Percentiles rank a stretch among this genome's conserved stretches.
phyloP scores from a whole-genome alignment of 2,888 invertebrate genomes.

The Leptopilina syphax region DNA sequence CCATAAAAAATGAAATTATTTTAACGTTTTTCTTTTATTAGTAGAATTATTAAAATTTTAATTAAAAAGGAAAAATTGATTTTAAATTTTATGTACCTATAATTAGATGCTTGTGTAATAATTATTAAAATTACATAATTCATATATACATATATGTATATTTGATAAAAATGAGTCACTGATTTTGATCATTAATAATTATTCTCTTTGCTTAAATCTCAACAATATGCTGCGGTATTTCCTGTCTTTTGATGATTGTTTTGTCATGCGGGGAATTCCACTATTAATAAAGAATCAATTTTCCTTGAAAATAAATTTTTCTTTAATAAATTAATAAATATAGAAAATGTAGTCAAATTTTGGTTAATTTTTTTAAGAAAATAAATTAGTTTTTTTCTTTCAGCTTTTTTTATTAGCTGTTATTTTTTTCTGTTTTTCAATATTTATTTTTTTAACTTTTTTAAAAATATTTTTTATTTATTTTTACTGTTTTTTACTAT shows the following conservation, averaged over 20 bases:
- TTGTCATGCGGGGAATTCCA: conserved; percentile 27
- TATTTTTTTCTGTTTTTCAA: too few species aligned
- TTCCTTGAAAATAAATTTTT: conserved; percentile 3
- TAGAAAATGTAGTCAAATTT: too few species aligned
- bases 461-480: too few species aligned
- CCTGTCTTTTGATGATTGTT: conserved; percentile 33
- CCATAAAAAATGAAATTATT: too few species aligned
- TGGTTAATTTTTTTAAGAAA: not conserved
- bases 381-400: not conserved
- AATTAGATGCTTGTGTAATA: not conserved
- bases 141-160: not conserved
- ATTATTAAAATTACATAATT: conserved; percentile 6
- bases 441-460: too few species aligned
- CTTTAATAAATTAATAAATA: not conserved
- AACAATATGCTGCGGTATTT: conserved; percentile 8
- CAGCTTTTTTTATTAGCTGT: too few species aligned
- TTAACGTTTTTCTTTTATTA: too few species aligned
- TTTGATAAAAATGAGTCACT: conserved; percentile 17
- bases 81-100: not conserved
- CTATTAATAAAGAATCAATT: not conserved
- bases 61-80: not conserved
- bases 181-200: conserved; percentile 30
- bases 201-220: not conserved
- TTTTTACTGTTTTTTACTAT: too few species aligned
- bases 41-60: not conserved